These are phyloP conservation scores for Octomys mimax DNA, from an alignment of 2,797 vertebrate genomes.

Conservation along the genomic window DNA sequence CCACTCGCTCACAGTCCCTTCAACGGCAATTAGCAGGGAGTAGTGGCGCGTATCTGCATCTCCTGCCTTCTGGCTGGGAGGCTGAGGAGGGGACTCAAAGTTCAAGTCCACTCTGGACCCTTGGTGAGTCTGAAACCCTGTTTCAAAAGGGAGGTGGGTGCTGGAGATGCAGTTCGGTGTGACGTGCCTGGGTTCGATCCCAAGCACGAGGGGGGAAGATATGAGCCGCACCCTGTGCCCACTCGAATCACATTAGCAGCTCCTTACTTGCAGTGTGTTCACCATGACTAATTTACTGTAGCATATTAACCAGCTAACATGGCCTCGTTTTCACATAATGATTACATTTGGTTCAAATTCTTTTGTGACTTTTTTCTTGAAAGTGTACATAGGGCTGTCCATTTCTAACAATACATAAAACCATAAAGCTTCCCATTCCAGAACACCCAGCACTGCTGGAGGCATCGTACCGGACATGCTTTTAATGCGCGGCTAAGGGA, in stretches of 20 bases:
- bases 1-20: not conserved
- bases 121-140: not conserved
- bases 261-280: not conserved
- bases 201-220: not conserved
- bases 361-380: not conserved
- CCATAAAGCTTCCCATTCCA: not conserved
- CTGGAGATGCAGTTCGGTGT: not conserved
- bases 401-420: conserved; percentile 22
- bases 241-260: not conserved
- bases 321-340: not conserved
- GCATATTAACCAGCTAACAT: not conserved
- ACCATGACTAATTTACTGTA: not conserved
- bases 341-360: not conserved
- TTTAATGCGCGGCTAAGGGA: not conserved
- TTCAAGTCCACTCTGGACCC: not conserved
- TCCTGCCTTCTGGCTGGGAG: not conserved
- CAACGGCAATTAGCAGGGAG: not conserved
- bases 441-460: not conserved
- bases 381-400: not conserved
- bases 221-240: not conserved
- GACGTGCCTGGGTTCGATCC: not conserved
- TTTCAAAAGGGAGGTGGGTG: not conserved
- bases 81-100: not conserved
- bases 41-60: not conserved
- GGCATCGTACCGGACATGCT: not conserved